Percentiles rank a stretch among this genome's conserved stretches.
Evolutionary conservation across 2,113 vertebrate genomes (phyloP).

Genomic region (Aviceda subcristata): DNA sequence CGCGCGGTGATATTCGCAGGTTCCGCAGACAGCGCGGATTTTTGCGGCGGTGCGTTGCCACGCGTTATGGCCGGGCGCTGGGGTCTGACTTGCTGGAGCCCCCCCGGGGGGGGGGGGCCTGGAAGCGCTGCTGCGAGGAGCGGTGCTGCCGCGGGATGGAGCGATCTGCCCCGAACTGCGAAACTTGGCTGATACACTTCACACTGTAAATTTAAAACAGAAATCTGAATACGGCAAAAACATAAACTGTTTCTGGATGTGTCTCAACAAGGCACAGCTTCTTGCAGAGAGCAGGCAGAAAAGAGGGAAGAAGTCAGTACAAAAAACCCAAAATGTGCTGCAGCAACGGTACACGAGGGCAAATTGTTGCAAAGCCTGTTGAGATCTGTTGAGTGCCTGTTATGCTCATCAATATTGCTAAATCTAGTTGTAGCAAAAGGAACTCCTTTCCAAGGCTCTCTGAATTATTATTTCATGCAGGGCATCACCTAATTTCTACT

Average conservation of each 20-base stretch:
- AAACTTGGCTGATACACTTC: not conserved
- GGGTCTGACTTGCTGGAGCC: not conserved
- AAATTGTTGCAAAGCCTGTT: not conserved
- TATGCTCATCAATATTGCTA: not conserved
- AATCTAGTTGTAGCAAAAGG: not conserved
- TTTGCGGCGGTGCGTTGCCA: not conserved
- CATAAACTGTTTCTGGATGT: constrained; percentile 52
- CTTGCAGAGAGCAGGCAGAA: not conserved
- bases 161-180: not conserved
- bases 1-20: not conserved
- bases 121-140: not conserved
- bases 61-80: rapidly evolving
- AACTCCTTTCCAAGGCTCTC: not conserved
- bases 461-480: not conserved
- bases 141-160: not conserved
- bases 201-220: constrained; percentile 22
- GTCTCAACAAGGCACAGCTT: constrained; percentile 17
- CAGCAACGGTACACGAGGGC: not conserved
- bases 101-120: not conserved
- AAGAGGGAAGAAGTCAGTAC: not conserved
- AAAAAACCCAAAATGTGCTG: not conserved
- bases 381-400: not conserved
- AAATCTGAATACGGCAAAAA: constrained; percentile 20
- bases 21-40: not conserved
- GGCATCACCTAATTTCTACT: not conserved